Evolutionary conservation across 1,140 invertebrate species (phyloP).

Genomic region (Agrilus planipennis): DNA sequence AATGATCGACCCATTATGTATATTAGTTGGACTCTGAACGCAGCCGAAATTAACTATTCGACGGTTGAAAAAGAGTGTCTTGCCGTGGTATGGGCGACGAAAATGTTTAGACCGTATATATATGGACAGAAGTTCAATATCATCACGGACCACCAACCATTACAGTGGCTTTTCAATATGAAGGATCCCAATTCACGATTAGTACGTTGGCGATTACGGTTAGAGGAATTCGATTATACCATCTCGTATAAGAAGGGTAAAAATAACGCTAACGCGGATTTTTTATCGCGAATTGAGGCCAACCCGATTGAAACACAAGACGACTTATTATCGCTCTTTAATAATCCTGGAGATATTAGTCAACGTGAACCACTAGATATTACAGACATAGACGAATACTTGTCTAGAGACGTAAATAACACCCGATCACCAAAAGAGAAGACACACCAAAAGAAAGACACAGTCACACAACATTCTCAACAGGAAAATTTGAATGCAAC

Average conservation of each 20-base stretch:
- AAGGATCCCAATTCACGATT: constrained; percentile 4
- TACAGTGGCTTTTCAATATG: not conserved
- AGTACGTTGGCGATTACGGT: not conserved
- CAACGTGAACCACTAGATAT: no score
- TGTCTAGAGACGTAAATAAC: no score
- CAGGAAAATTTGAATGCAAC: no score
- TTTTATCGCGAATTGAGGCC: no score
- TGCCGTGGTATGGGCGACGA: constrained; percentile 33
- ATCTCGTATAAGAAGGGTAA: constrained; percentile 1
- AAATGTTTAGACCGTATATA: constrained; percentile 34
- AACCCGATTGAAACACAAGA: no score
- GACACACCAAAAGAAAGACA: no score
- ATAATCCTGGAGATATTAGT: no score
- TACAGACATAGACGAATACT: no score
- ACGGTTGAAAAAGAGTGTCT: constrained; percentile 37
- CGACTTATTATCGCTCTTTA: no score
- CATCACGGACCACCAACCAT: constrained; percentile 35
- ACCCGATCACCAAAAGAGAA: no score
- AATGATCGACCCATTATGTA: constrained; percentile 18
- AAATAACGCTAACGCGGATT: no score
- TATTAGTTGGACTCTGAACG: constrained; percentile 16
- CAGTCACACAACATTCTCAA: no score
- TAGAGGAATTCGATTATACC: constrained; percentile 3
- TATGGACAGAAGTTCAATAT: constrained; percentile 34
- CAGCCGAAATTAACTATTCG: constrained; percentile 29